Evolutionary conservation across 2,113 vertebrate species (phyloP).

Genomic region (Zapus hudsonius): DNA sequence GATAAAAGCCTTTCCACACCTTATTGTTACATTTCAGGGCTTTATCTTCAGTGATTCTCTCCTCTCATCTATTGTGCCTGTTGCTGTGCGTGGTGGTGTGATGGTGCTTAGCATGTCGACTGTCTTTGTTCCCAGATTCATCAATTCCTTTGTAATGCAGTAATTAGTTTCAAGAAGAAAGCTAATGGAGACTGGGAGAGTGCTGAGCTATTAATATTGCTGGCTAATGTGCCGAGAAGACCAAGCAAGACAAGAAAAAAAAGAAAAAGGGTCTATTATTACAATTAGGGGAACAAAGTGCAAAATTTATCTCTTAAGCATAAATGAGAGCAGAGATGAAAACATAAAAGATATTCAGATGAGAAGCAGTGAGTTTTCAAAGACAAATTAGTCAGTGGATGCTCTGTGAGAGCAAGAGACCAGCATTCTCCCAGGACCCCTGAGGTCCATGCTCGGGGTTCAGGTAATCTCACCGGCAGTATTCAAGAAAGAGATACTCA

Average conservation of each 20-base stretch:
- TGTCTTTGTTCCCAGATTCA: slow-evolving; percentile 47
- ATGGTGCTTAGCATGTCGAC: neutral
- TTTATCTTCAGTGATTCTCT: slow-evolving; percentile 29
- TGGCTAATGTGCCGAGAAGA: slow-evolving; percentile 17
- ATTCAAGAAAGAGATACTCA: neutral
- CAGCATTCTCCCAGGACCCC: neutral
- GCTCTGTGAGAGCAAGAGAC: neutral
- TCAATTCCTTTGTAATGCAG: slow-evolving; percentile 33
- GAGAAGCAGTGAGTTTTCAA: neutral
- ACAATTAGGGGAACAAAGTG: neutral
- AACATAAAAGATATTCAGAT: neutral
- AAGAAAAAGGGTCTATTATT: slow-evolving; percentile 2
- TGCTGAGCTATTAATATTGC: slow-evolving; percentile 36
- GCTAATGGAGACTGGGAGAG: neutral
- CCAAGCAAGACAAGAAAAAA: neutral
- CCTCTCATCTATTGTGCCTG: neutral
- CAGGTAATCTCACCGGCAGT: too few relatives aligned
- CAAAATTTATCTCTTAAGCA: slow-evolving; percentile 17
- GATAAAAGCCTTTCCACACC: neutral
- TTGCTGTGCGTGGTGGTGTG: neutral
- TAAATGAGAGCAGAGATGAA: neutral
- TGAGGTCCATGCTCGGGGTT: too few relatives aligned
- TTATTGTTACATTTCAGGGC: slow-evolving; percentile 18
- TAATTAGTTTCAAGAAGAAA: slow-evolving; percentile 68
- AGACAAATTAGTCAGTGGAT: neutral